Conservation (phyloP, 2,888 invertebrate genomes). For the Lagria hirta region DNA sequence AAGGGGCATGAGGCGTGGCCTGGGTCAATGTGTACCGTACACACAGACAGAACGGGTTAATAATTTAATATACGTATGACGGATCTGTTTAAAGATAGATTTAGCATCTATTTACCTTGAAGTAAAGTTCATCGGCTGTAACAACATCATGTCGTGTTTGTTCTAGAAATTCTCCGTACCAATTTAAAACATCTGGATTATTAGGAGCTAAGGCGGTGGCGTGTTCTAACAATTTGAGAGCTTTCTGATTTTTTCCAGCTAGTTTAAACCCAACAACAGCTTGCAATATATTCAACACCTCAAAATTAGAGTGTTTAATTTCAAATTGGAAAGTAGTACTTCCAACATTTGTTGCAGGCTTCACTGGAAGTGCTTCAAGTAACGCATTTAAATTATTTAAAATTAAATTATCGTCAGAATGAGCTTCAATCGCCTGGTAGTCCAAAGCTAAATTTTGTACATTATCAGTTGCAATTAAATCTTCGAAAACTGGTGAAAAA, state of each 20-base stretch:
- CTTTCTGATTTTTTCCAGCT: constrained; percentile 81
- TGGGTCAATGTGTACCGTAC: no score
- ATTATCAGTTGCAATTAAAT: constrained; percentile 48
- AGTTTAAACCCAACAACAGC: constrained; percentile 83
- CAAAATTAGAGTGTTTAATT: constrained; percentile 55
- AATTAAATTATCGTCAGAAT: constrained; percentile 40
- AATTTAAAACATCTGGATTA: constrained; percentile 88
- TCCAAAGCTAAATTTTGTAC: constrained; percentile 35
- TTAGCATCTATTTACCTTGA: constrained; percentile 60
- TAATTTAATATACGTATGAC: no score
- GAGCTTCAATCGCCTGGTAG: constrained; percentile 34
- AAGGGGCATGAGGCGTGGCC: no score
- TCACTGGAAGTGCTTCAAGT: constrained; percentile 38
- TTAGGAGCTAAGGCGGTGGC: constrained; percentile 88
- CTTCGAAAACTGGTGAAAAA: constrained; percentile 49
- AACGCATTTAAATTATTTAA: constrained; percentile 43
- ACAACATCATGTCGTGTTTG: constrained; percentile 81
- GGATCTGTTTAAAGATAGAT: no score
- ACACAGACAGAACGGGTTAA: no score
- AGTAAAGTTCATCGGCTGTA: constrained; percentile 88
- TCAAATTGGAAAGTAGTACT: constrained; percentile 18
- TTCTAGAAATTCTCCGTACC: constrained; percentile 92
- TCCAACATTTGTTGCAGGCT: constrained; percentile 26
- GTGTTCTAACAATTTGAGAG: constrained; percentile 83
- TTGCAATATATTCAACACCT: constrained; percentile 82